phyloP scores from a whole-genome alignment of 2,113 vertebrate species.

The Myiagra hebetior region DNA sequence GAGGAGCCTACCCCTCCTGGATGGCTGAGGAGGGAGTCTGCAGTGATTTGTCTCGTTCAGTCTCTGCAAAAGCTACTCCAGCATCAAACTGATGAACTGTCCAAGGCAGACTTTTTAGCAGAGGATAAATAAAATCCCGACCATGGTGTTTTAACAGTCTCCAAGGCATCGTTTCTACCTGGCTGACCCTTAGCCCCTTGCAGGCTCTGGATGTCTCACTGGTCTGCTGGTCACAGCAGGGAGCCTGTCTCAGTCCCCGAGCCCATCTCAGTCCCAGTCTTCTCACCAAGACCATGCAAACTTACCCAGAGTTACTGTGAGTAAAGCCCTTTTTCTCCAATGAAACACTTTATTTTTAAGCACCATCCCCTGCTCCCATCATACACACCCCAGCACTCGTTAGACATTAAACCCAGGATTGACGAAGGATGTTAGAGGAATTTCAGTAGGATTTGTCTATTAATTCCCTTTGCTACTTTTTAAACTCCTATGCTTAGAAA shows the following conservation, averaged over 20 bases:
- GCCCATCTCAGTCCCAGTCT: neutral
- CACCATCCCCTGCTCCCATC: neutral
- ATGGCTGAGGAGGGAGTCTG: neutral
- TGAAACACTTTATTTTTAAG: neutral
- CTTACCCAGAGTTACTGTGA: neutral
- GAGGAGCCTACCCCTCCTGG: neutral
- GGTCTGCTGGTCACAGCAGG: neutral
- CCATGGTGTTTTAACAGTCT: neutral
- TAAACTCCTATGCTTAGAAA: slow-evolving; percentile 2
- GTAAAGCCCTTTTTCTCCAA: neutral
- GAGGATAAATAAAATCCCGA: neutral
- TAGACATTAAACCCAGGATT: slow-evolving; percentile 23
- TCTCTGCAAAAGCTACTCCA: neutral
- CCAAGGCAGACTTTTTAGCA: neutral
- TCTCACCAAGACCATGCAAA: neutral
- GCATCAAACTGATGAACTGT: neutral
- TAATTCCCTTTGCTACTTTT: slow-evolving; percentile 33
- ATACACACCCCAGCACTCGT: neutral
- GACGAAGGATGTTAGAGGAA: neutral
- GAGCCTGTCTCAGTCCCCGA: neutral
- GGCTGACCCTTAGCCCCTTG: neutral
- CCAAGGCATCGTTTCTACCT: neutral
- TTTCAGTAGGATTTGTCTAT: slow-evolving; percentile 40
- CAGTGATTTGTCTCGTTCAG: neutral
- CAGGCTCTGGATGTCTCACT: neutral